Evolutionary conservation across 2,888 invertebrate species (phyloP).

Genomic region (Beris morrisii): DNA sequence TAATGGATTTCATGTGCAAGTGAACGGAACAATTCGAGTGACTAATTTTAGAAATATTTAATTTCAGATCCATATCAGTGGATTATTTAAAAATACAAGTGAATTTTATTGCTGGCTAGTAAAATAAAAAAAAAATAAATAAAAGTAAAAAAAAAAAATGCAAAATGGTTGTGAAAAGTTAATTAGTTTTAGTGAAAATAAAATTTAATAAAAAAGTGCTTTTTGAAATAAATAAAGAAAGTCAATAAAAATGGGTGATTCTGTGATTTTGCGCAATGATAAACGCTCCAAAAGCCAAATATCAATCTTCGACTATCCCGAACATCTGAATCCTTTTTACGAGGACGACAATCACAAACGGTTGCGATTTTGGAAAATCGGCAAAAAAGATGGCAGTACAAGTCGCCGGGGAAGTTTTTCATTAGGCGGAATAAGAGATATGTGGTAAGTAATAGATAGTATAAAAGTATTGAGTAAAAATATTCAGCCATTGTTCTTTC

Average conservation of each 20-base stretch:
- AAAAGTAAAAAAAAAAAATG: not conserved
- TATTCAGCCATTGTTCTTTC: no score
- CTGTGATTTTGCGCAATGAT: slow-evolving; percentile 9
- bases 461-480: no score
- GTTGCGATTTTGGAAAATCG: slow-evolving; percentile 64
- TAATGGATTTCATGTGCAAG: not conserved
- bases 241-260: slow-evolving; percentile 6
- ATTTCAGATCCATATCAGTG: not conserved
- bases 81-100: not conserved
- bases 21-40: not conserved
- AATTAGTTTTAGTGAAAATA: not conserved
- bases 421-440: slow-evolving; percentile 63
- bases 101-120: not conserved
- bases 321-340: slow-evolving; percentile 75
- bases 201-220: not conserved
- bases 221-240: not conserved
- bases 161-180: not conserved
- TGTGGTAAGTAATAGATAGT: slow-evolving; percentile 59
- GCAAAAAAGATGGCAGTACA: slow-evolving; percentile 44
- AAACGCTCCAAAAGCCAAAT: slow-evolving; percentile 52
- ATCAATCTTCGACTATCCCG: slow-evolving; percentile 72
- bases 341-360: slow-evolving; percentile 68
- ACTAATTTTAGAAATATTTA: not conserved
- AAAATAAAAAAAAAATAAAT: not conserved
- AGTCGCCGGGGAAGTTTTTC: slow-evolving; percentile 63